These are phyloP conservation scores for Manis crassicaudata DNA, from an alignment of 2,797 vertebrate species.

Conservation along the genomic window DNA sequence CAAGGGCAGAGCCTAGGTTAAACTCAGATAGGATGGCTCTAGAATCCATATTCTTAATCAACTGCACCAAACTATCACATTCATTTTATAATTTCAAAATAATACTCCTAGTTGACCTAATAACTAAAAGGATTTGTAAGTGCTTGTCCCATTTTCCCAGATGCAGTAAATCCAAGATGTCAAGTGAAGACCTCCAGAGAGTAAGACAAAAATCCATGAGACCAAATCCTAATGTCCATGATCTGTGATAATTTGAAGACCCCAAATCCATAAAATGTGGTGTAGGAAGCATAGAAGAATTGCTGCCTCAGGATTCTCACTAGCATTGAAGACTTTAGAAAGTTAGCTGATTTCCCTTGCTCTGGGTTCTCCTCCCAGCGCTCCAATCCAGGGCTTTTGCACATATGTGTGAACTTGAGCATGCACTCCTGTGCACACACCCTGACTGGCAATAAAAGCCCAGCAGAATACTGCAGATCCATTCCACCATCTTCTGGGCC, in stretches of 20 bases:
- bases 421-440: no score
- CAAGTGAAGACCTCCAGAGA: background rate
- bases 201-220: background rate
- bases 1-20: background rate
- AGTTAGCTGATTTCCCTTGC: background rate
- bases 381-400: background rate
- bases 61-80: background rate
- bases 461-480: background rate
- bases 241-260: background rate
- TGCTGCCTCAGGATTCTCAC: background rate
- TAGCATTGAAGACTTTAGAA: background rate
- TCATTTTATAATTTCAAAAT: conserved; percentile 42
- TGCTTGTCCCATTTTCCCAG: background rate
- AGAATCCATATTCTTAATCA: background rate
- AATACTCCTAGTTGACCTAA: background rate
- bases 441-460: background rate
- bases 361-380: background rate
- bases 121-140: background rate
- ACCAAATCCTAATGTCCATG: background rate
- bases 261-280: background rate
- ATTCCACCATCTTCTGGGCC: background rate
- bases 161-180: background rate
- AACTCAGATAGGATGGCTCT: background rate
- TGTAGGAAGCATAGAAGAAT: background rate
- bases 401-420: background rate